Percentiles rank a stretch among this genome's conserved stretches.
Evolutionary conservation across 1,140 invertebrate genomes (phyloP).

Genomic region (Papilio polyxenes): DNA sequence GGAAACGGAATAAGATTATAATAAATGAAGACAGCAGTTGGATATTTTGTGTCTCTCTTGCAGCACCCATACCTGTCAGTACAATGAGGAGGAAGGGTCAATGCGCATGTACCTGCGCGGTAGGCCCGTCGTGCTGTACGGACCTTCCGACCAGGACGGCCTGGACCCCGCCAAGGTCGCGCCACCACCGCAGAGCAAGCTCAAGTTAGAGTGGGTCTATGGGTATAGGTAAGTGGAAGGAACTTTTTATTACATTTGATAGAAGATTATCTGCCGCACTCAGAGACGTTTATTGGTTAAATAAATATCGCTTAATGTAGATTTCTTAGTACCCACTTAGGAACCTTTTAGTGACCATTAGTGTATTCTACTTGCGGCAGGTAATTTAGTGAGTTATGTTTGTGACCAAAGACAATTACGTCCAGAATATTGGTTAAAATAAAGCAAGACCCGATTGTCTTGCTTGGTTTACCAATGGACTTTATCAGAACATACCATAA

Average conservation of each 20-base stretch:
- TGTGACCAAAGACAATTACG: too few species aligned
- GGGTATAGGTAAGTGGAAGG: conserved; percentile 72
- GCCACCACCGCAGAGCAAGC: conserved; percentile 88
- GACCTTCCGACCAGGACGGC: conserved; percentile 85
- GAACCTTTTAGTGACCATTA: too few species aligned
- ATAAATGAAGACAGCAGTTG: background rate
- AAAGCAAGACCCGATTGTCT: too few species aligned
- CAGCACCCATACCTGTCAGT: conserved; percentile 82
- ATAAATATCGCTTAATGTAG: too few species aligned
- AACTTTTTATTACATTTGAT: background rate
- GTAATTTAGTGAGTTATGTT: too few species aligned
- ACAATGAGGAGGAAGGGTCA: conserved; percentile 90
- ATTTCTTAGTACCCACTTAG: too few species aligned
- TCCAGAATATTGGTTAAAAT: too few species aligned
- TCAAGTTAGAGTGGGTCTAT: conserved; percentile 95
- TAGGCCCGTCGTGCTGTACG: conserved; percentile 88
- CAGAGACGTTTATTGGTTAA: too few species aligned
- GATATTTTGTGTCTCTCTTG: conserved; percentile 41
- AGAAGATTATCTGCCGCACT: too few species aligned
- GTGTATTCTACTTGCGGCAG: too few species aligned
- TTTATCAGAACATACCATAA: too few species aligned
- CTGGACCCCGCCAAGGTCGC: conserved; percentile 90
- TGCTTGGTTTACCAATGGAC: too few species aligned
- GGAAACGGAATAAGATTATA: background rate
- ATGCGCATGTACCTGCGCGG: conserved; percentile 92